A percentile compares a stretch with the other conserved stretches of the same genome.
These are phyloP conservation scores for Lordiphosa clarofinis DNA, from an alignment of 1,140 invertebrate genomes.

Conservation along the genomic window DNA sequence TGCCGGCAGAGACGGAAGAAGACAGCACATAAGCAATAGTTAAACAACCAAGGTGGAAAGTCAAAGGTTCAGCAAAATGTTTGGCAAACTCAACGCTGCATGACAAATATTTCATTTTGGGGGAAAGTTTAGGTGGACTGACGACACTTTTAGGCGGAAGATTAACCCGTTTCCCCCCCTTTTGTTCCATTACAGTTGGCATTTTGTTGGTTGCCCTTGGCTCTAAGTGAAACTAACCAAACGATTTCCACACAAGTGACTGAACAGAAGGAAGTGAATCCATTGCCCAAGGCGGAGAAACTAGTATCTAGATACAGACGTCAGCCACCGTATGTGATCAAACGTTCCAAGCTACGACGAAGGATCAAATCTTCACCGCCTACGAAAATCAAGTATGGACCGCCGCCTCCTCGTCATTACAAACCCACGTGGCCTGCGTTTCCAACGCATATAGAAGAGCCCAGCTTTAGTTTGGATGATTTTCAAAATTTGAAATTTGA, in stretches of 20 bases:
- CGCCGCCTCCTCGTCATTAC: slow-evolving; percentile 23
- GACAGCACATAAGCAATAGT: slow-evolving; percentile 5
- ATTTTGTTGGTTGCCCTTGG: slow-evolving; percentile 30
- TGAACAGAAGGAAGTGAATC: slow-evolving; percentile 9
- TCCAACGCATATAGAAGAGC: slow-evolving; percentile 38
- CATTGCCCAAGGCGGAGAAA: slow-evolving; percentile 46
- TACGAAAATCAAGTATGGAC: slow-evolving; percentile 59
- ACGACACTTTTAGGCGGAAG: slow-evolving; percentile 42
- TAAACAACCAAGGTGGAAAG: slow-evolving; percentile 17
- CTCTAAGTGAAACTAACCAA: slow-evolving; percentile 14
- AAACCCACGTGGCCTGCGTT: slow-evolving; percentile 33
- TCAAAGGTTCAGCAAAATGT: slow-evolving; percentile 25
- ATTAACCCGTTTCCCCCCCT: slow-evolving; percentile 34
- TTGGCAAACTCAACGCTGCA: not conserved
- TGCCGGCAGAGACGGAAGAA: slow-evolving; percentile 29
- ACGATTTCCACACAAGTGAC: slow-evolving; percentile 11
- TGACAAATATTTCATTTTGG: slow-evolving; percentile 25
- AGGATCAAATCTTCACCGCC: slow-evolving; percentile 40
- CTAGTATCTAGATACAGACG: slow-evolving; percentile 56
- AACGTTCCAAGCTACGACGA: slow-evolving; percentile 49
- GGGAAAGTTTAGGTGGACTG: slow-evolving; percentile 41
- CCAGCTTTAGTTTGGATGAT: slow-evolving; percentile 53
- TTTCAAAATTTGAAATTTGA: slow-evolving; percentile 70
- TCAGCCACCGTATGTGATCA: slow-evolving; percentile 41
- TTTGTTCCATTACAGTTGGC: slow-evolving; percentile 23